Evolutionary conservation across 2,113 vertebrate species (phyloP).

Genomic region (Takifugu flavidus): DNA sequence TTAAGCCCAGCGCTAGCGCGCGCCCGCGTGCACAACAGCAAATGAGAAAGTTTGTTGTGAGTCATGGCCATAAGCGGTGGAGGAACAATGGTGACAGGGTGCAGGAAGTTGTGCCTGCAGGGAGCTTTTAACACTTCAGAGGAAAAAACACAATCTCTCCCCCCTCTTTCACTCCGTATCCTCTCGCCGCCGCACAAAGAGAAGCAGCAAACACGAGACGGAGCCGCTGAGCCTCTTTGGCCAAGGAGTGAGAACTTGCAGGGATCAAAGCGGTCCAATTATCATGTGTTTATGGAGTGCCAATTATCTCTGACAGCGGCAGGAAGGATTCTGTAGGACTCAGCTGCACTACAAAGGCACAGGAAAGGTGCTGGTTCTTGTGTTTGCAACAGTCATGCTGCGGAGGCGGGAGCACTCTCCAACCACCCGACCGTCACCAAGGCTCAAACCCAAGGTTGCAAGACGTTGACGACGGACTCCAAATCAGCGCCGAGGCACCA

Average conservation of each 20-base stretch:
- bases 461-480: constrained; percentile 7
- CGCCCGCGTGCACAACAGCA: constrained; percentile 9
- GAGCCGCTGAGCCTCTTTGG: constrained; percentile 55
- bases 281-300: constrained; percentile 71
- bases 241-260: constrained; percentile 64
- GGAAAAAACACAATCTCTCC: constrained; percentile 54
- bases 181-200: constrained; percentile 58
- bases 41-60: constrained; percentile 56
- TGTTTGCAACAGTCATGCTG: constrained; percentile 39
- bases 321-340: constrained; percentile 61
- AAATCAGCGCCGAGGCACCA: background rate
- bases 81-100: constrained; percentile 60
- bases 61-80: constrained; percentile 51
- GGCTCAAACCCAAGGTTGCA: constrained; percentile 30
- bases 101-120: constrained; percentile 65
- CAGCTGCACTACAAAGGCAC: constrained; percentile 56
- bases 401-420: constrained; percentile 33
- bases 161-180: constrained; percentile 22
- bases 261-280: constrained; percentile 73
- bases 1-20: constrained; percentile 34
- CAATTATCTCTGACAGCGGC: constrained; percentile 70
- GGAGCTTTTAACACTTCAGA: constrained; percentile 71
- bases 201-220: constrained; percentile 60
- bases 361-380: constrained; percentile 44
- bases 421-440: constrained; percentile 37